phyloP scores from a whole-genome alignment of 2,113 vertebrate species.

The Girardinichthys multiradiatus region DNA sequence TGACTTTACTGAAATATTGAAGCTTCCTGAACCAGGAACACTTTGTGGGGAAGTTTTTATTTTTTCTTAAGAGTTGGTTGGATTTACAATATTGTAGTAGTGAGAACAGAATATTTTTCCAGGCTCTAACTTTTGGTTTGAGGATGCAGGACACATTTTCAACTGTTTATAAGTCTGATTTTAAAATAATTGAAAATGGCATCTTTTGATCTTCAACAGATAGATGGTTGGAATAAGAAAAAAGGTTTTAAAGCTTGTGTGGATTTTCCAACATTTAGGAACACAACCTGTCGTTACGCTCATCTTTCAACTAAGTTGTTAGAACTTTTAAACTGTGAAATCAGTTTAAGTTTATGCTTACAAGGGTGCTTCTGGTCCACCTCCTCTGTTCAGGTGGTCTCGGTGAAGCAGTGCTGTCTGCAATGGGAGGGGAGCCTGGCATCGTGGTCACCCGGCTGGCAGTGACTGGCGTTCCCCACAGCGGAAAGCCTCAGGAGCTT shows the following conservation, averaged over 20 bases:
- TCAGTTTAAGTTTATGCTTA: not conserved
- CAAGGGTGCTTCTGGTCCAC: not conserved
- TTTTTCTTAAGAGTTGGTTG: not conserved
- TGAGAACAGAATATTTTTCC: not conserved
- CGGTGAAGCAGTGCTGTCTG: slow-evolving; percentile 85
- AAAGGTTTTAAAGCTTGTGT: no score
- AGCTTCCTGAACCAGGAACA: not conserved
- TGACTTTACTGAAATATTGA: not conserved
- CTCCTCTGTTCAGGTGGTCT: slow-evolving; percentile 80
- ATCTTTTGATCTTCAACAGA: not conserved
- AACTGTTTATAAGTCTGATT: not conserved
- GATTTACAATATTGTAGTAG: not conserved
- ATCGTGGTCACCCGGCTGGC: slow-evolving; percentile 83
- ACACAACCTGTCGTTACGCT: not conserved
- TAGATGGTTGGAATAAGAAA: no score
- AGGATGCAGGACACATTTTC: not conserved
- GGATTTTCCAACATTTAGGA: not conserved
- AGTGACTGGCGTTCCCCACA: slow-evolving; percentile 81
- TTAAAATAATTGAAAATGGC: not conserved
- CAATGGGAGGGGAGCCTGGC: slow-evolving; percentile 81
- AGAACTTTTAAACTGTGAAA: not conserved
- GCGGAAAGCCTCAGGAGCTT: slow-evolving; percentile 84
- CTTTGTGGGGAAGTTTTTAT: not conserved
- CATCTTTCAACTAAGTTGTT: not conserved
- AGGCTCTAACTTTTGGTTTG: not conserved